phyloP scores from a whole-genome alignment of 2,113 vertebrate species.

The Protobothrops flavoviridis region DNA sequence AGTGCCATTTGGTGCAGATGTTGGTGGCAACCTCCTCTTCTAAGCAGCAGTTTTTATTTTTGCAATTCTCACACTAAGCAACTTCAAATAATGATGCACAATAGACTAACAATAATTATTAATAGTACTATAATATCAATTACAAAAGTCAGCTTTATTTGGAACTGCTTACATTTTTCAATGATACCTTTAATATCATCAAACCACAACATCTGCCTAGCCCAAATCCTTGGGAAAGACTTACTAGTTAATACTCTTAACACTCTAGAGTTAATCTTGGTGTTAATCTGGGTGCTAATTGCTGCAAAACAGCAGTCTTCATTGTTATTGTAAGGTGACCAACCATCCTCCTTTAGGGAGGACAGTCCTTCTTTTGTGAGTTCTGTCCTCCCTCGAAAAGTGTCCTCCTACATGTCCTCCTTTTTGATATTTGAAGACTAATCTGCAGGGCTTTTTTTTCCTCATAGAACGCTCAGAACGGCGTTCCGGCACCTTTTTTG shows the following conservation, averaged over 20 bases:
- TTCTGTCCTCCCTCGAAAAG: no score
- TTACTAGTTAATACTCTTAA: not conserved
- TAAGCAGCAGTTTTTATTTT: not conserved
- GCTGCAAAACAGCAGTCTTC: not conserved
- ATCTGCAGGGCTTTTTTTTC: no score
- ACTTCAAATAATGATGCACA: not conserved
- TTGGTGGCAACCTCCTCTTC: not conserved
- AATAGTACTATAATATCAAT: no score
- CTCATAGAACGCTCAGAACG: no score
- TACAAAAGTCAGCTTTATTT: no score
- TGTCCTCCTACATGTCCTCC: no score
- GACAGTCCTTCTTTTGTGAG: no score
- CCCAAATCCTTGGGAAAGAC: not conserved
- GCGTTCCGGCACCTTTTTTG: no score
- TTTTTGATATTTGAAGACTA: no score
- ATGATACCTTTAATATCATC: not conserved
- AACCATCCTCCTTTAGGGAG: no score
- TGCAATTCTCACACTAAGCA: not conserved
- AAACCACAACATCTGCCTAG: not conserved
- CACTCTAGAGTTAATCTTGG: not conserved
- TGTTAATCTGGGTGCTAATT: not conserved
- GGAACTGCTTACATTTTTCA: not conserved
- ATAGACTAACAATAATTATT: not conserved
- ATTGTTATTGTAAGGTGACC: not conserved
- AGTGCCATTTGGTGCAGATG: not conserved